These are phyloP conservation scores for Salvelinus fontinalis DNA, from an alignment of 2,113 vertebrate genomes.

Conservation along the genomic window DNA sequence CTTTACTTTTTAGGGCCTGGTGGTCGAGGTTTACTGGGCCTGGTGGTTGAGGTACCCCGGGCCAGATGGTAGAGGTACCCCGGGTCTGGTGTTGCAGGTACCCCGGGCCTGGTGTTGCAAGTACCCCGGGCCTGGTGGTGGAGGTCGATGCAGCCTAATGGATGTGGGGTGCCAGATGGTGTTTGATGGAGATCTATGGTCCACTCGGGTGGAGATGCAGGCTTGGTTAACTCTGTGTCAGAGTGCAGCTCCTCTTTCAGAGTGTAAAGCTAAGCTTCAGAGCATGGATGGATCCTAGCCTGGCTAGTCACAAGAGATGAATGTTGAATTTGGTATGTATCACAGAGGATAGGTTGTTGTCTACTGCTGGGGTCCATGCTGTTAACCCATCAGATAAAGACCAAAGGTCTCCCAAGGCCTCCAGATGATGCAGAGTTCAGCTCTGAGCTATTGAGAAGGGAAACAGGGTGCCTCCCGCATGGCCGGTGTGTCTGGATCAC, in stretches of 20 bases:
- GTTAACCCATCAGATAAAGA: conserved; percentile 56
- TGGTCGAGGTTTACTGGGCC: conserved; percentile 43
- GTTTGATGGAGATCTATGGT: conserved; percentile 31
- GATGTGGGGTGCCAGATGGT: conserved; percentile 41
- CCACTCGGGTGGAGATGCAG: too few relatives aligned
- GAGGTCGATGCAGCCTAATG: conserved; percentile 30
- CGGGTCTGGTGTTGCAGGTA: conserved; percentile 36
- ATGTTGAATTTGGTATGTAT: conserved; percentile 51
- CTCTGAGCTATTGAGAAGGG: conserved; percentile 19
- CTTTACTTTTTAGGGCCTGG: conserved; percentile 9
- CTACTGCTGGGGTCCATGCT: conserved; percentile 36
- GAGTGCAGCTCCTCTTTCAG: conserved; percentile 33
- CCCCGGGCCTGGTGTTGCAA: conserved; percentile 24
- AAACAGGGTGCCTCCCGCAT: conserved; percentile 18
- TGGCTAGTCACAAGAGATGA: conserved; percentile 26
- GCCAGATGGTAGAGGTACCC: conserved; percentile 20
- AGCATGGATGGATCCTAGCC: conserved; percentile 31
- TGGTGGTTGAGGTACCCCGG: conserved; percentile 31
- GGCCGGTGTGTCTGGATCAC: conserved; percentile 42
- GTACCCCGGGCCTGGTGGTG: conserved; percentile 16
- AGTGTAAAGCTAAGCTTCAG: conserved; percentile 1
- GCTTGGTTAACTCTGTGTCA: conserved; percentile 29
- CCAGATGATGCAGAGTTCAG: conserved; percentile 47
- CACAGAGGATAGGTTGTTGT: conserved; percentile 29
- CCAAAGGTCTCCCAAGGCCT: conserved; percentile 40